Percentiles rank a stretch among this genome's conserved stretches.
Conservation (phyloP, 2,797 vertebrate genomes). For the Loriculus beryllinus region DNA sequence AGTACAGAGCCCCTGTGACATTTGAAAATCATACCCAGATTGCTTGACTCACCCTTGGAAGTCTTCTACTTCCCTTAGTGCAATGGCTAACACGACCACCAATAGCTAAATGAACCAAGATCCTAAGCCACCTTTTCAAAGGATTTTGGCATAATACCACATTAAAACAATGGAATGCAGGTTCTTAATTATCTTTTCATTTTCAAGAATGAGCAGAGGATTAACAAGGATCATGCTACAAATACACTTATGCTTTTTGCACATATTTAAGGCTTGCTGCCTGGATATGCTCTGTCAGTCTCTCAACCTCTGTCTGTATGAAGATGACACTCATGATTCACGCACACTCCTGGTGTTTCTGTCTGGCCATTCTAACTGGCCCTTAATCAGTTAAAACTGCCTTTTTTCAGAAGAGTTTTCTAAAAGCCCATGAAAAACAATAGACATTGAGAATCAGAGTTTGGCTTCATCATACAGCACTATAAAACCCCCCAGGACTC, state of each 20-base stretch:
- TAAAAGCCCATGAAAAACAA: constrained; percentile 5
- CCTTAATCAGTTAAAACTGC: background rate
- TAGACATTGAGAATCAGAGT: background rate
- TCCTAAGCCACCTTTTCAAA: background rate
- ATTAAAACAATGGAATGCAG: background rate
- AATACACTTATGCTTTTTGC: background rate
- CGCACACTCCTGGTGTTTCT: background rate
- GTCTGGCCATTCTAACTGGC: background rate
- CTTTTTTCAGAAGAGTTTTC: background rate
- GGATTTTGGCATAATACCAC: rapidly evolving
- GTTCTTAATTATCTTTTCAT: background rate
- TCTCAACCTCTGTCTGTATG: background rate
- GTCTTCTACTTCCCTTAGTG: background rate
- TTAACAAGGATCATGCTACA: background rate
- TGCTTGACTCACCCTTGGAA: background rate
- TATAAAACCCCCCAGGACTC: background rate
- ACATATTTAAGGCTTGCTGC: background rate
- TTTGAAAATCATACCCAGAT: background rate
- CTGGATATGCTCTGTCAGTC: background rate
- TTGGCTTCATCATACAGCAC: background rate
- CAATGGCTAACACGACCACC: background rate
- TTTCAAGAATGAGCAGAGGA: background rate
- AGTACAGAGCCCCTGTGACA: background rate
- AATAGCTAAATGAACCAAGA: background rate
- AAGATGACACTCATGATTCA: background rate